phyloP scores from a whole-genome alignment of 2,888 invertebrate genomes.

The Platycnemis pennipes region DNA sequence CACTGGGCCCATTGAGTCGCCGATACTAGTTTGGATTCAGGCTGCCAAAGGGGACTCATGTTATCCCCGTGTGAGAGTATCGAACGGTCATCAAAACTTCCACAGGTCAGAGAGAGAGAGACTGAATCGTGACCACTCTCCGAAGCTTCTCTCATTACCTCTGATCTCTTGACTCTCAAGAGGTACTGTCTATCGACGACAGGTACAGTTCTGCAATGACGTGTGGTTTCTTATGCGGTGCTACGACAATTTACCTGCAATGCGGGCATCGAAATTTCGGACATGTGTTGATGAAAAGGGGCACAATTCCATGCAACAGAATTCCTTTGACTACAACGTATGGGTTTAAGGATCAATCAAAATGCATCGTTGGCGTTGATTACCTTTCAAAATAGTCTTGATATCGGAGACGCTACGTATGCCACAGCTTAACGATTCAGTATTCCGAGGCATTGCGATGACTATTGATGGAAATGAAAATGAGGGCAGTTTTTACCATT shows the following conservation, averaged over 20 bases:
- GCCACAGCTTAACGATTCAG: too few species aligned
- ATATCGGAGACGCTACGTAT: too few species aligned
- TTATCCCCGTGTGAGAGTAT: neutral
- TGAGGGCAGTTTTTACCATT: too few species aligned
- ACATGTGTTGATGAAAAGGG: too few species aligned
- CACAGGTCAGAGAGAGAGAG: neutral
- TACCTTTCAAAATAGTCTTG: too few species aligned
- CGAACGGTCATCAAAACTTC: neutral
- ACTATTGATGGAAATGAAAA: too few species aligned
- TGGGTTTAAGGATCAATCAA: neutral
- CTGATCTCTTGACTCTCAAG: neutral
- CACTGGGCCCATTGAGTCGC: neutral
- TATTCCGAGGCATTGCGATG: too few species aligned
- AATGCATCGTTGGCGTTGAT: neutral
- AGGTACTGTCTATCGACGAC: neutral
- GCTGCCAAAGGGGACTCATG: neutral
- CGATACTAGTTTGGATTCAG: neutral
- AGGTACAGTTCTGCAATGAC: neutral
- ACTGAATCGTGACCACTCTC: neutral
- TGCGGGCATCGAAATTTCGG: neutral
- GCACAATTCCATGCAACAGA: neutral
- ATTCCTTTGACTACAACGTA: too few species aligned
- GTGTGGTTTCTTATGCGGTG: neutral
- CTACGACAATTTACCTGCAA: neutral
- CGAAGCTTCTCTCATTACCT: conserved; percentile 11